Conservation (phyloP, 2,888 invertebrate genomes). For the Ormia ochracea region DNA sequence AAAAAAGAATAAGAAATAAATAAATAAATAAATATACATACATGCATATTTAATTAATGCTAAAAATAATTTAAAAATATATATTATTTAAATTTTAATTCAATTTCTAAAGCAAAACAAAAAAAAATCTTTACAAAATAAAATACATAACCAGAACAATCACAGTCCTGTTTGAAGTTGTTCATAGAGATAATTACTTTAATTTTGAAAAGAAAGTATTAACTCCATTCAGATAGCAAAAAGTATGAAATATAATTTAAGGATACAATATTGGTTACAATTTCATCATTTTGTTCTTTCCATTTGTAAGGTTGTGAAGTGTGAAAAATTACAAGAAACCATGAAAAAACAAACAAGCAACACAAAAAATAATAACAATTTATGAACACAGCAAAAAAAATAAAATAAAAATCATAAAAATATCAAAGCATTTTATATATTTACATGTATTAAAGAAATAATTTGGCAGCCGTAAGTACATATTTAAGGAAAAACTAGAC, state of each 20-base stretch:
- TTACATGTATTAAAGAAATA: too few species aligned
- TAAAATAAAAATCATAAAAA: too few species aligned
- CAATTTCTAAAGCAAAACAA: constrained; percentile 26
- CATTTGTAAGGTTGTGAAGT: constrained; percentile 78
- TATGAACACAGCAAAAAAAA: constrained; percentile 67
- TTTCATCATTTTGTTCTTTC: constrained; percentile 68
- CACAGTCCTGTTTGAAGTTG: constrained; percentile 63
- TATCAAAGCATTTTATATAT: too few species aligned
- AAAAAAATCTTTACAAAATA: constrained; percentile 15
- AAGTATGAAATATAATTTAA: background rate
- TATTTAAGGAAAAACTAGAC: too few species aligned
- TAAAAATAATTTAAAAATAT: constrained; percentile 23
- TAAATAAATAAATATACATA: constrained; percentile 40
- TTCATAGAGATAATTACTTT: constrained; percentile 21
- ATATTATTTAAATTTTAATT: constrained; percentile 37
- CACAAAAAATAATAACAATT: constrained; percentile 66
- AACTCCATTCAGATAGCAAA: background rate
- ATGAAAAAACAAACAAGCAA: constrained; percentile 66
- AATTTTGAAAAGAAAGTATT: background rate
- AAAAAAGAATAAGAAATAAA: too few species aligned
- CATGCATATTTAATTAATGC: constrained; percentile 14
- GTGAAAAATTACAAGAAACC: constrained; percentile 74
- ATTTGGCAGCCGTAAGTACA: too few species aligned
- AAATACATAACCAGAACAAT: constrained; percentile 60
- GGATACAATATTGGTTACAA: constrained; percentile 66